Evolutionary conservation across 2,888 invertebrate genomes (phyloP), one percentile per base, ranked within the genome.

Genomic region (Latrodectus hesperus): DNA sequence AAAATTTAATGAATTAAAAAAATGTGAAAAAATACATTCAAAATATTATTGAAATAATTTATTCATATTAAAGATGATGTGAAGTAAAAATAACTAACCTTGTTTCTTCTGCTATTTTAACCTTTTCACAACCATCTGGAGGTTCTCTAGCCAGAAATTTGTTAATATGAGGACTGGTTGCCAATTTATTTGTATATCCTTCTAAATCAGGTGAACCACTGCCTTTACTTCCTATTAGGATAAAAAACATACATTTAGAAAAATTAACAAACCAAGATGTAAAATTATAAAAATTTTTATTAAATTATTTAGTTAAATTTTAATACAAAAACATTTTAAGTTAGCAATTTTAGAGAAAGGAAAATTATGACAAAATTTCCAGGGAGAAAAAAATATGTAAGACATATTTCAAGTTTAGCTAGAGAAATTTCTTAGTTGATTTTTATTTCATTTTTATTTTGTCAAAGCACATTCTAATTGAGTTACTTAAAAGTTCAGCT

Each of bases 71-170:
- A 38, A 38, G 1, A 38, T 5, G 38, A 38, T 38, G 5, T 38
- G 5, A 3, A 38, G 5, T 38, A 38, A 38, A 38, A 38, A 22
- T 22, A 38, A n/a, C 22, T 71, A 91, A 94, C 94, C 93, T 93
- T 90, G 92, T 92, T 91, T 94, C 94, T 91, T 94, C 94, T 84
- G 94, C 93, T 90, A 94, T 94, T 92, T 95, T 95, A 89, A 96
- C 93, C 92, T 94, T 96, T 94, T 97, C 96, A 94, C 96, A 97
- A 91, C 97, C 97, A 94, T 97, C 96, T 49, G 97, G 97, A 77
- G 97, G 97, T 93, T 96, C 96, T 79, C 97, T 94, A 65, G 96
- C 96, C 91, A 96, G 94, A 93, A 96, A 96, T 91, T 95, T 94
- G 92, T 96, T 96, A 92, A 96, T 96, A 92, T 96, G 95, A 65